Evolutionary conservation across 2,113 vertebrate genomes (phyloP).

Genomic region (sheep (Ovis aries)): ARS-UI_Ramb_v3.0 NC_056054.1:218090001-218090500

Average conservation of each 20-base stretch:
- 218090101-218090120: not conserved
- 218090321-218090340: not conserved
- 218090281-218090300: not conserved
- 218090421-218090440: not conserved
- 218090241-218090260: not conserved
- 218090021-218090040: not conserved
- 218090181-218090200: not conserved
- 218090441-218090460: not conserved
- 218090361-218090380: not conserved
- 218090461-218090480: not conserved
- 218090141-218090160: not conserved
- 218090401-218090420: not conserved
- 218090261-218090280: not conserved
- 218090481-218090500: not conserved
- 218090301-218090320: not conserved
- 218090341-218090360: not conserved
- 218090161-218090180: not conserved
- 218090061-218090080: not conserved
- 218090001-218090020: not conserved
- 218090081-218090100: not conserved
- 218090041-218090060: slow-evolving; percentile 2
- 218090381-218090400: not conserved
- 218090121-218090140: not conserved
- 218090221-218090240: not conserved
- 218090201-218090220: not conserved